phyloP scores from a whole-genome alignment of 2,797 vertebrate genomes.

The Crax fasciolata region DNA sequence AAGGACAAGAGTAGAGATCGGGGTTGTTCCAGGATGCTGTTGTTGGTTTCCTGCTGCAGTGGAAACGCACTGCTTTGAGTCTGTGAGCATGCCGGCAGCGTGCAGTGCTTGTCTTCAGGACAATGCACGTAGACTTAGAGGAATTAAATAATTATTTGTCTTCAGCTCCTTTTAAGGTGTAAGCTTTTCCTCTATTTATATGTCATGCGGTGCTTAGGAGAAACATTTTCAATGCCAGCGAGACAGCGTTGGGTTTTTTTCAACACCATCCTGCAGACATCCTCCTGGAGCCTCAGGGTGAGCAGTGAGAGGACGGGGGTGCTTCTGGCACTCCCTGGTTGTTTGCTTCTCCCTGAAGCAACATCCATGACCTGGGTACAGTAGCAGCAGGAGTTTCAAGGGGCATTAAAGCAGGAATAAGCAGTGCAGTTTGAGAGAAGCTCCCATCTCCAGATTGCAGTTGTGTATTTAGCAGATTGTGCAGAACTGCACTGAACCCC shows the following conservation, averaged over 20 bases:
- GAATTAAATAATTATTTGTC: not conserved
- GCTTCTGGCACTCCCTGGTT: not conserved
- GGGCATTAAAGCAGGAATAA: not conserved
- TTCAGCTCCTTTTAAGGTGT: not conserved
- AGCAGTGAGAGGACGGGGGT: not conserved
- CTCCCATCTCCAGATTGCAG: not conserved
- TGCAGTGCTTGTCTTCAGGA: not conserved
- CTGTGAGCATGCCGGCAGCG: not conserved
- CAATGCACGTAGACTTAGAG: not conserved
- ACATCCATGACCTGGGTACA: not conserved
- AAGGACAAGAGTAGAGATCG: not conserved
- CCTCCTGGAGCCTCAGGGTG: not conserved
- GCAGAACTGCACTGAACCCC: not conserved
- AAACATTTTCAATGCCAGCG: not conserved
- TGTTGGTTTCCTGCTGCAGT: not conserved
- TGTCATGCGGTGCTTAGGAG: not conserved
- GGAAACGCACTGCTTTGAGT: not conserved
- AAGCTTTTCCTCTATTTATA: not conserved
- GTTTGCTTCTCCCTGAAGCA: not conserved
- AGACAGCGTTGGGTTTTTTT: not conserved
- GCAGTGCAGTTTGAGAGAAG: not conserved
- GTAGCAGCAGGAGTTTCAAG: not conserved
- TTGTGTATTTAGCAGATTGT: not conserved
- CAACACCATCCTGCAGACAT: not conserved
- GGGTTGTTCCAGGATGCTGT: not conserved